phyloP scores from a whole-genome alignment of 92 coral and sea anemone species.

The Actinernus sp. region DNA sequence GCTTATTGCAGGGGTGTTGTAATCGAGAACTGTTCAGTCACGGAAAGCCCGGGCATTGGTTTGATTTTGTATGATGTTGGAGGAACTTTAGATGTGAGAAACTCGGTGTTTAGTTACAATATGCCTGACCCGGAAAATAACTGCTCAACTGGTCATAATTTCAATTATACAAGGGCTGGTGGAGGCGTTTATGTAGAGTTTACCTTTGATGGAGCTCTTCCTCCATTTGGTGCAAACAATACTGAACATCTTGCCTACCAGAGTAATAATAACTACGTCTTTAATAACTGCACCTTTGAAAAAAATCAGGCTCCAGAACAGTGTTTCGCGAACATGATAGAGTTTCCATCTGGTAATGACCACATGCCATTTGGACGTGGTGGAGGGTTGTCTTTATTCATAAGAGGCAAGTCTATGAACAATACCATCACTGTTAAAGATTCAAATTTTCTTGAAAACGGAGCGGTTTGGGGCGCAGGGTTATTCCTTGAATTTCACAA shows the following conservation, averaged over 20 bases:
- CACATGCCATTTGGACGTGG: constrained; percentile 85
- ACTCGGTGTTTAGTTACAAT: constrained; percentile 53
- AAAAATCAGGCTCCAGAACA: constrained; percentile 68
- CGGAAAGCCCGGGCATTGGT: constrained; percentile 76
- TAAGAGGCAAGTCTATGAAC: constrained; percentile 46
- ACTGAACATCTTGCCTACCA: constrained; percentile 36
- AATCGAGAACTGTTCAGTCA: constrained; percentile 35
- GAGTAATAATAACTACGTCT: constrained; percentile 46
- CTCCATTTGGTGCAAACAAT: constrained; percentile 40
- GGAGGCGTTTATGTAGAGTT: constrained; percentile 80
- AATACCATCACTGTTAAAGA: constrained; percentile 34
- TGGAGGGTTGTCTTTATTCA: constrained; percentile 70
- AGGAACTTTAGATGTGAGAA: constrained; percentile 54
- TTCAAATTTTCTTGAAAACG: constrained; percentile 62
- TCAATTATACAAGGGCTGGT: constrained; percentile 51
- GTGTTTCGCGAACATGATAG: constrained; percentile 22
- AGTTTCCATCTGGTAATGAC: constrained; percentile 22
- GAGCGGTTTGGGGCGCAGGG: constrained; percentile 85
- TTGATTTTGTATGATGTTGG: constrained; percentile 70
- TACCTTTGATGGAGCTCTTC: constrained; percentile 50
- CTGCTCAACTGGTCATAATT: background rate
- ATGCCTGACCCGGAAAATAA: constrained; percentile 5
- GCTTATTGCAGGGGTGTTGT: constrained; percentile 60
- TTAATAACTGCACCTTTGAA: constrained; percentile 74
- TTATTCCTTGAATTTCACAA: constrained; percentile 67